Percentiles rank a stretch among this genome's conserved stretches.
Evolutionary conservation across 23 tunicate genomes (phyloP).

Genomic region (Ciona savignyi): DNA sequence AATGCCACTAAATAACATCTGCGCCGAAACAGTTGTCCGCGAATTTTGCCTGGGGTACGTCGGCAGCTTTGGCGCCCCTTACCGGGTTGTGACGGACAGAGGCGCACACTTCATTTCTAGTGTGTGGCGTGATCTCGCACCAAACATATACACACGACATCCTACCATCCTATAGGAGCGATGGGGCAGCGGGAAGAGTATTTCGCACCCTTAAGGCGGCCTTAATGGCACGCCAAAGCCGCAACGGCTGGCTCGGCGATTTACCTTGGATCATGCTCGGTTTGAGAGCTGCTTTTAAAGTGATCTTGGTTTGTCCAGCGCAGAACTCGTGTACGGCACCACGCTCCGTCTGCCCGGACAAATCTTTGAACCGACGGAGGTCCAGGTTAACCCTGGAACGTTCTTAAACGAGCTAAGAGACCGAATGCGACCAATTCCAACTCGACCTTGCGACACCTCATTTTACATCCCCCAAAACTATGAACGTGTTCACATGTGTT

Average conservation of each 20-base stretch:
- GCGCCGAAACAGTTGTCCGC: not conserved
- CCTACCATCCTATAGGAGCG: slow-evolving; percentile 3
- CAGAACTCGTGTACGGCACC: slow-evolving; percentile 7
- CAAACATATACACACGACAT: not conserved
- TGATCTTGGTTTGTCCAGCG: no score
- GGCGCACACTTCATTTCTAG: slow-evolving; percentile 2
- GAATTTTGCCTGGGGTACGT: not conserved
- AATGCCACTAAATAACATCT: not conserved
- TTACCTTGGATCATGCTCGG: slow-evolving; percentile 14
- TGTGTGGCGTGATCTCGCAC: no score
- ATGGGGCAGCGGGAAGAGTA: not conserved
- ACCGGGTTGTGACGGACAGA: not conserved
- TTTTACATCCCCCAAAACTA: no score
- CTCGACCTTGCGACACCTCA: no score
- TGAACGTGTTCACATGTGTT: no score
- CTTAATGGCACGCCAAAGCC: not conserved
- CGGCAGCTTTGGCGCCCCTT: not conserved
- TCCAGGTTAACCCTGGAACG: no score
- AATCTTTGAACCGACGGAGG: not conserved
- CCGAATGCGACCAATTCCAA: no score
- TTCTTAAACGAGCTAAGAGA: no score
- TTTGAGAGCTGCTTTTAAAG: not conserved
- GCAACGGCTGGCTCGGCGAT: slow-evolving; percentile 4
- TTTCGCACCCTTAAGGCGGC: slow-evolving; percentile 6
- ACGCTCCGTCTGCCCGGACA: not conserved